Evolutionary conservation across 1,140 invertebrate species (phyloP).

Genomic region (Hyphantria cunea): DNA sequence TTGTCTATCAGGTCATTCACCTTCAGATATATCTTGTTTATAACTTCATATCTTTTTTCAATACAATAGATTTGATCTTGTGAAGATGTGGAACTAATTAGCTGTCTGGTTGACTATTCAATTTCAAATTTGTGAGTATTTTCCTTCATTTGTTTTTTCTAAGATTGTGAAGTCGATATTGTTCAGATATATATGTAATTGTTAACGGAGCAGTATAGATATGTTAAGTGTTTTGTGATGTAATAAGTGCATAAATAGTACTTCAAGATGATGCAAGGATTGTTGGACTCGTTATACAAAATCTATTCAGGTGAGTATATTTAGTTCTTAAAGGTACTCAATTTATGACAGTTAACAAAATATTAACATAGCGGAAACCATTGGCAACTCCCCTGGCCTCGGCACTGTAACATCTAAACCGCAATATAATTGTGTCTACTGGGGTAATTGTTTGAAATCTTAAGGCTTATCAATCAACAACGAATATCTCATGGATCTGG

Average conservation of each 20-base stretch:
- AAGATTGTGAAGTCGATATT: constrained; percentile 59
- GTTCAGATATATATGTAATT: constrained; percentile 41
- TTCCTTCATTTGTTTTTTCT: constrained; percentile 27
- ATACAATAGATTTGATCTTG: constrained; percentile 20
- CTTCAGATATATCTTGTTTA: constrained; percentile 46
- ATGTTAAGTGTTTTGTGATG: constrained; percentile 42
- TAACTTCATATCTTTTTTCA: constrained; percentile 36
- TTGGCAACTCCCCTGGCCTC: too few species aligned
- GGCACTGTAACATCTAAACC: too few species aligned
- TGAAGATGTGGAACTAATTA: constrained; percentile 40
- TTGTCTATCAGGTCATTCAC: constrained; percentile 66
- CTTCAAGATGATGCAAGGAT: constrained; percentile 75
- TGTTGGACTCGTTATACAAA: constrained; percentile 71
- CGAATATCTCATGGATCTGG: too few species aligned
- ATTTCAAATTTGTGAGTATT: constrained; percentile 24
- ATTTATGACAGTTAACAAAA: too few species aligned
- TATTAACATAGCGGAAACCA: too few species aligned
- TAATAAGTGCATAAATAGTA: constrained; percentile 41
- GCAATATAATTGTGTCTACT: too few species aligned
- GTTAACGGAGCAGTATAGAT: constrained; percentile 34
- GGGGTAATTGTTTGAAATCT: too few species aligned
- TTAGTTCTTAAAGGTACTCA: neutral
- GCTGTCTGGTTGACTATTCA: constrained; percentile 32
- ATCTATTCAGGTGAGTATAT: constrained; percentile 69
- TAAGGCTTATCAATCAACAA: too few species aligned